Evolutionary conservation across 2,888 invertebrate species (phyloP), one percentile per base, ranked within the genome.

Genomic region (Hoplodrina blanda): DNA sequence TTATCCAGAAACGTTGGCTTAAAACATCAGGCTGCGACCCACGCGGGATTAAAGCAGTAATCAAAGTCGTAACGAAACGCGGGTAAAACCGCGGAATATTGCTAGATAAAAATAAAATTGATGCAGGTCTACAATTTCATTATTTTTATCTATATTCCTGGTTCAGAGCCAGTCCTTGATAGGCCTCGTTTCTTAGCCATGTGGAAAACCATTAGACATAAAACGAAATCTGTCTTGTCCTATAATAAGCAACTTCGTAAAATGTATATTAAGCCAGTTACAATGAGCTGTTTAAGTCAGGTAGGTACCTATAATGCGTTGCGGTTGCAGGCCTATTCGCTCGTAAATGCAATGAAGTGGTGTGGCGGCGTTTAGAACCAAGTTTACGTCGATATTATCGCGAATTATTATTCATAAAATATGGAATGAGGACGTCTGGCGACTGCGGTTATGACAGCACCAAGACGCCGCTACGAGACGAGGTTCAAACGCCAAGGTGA

Each of bases 361-460:
- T 81, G 83, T 80, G 81, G 79, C 76, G 76, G 75, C 69, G 82
- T 83, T 85, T 74, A 80, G 76, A 78, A 72, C 75, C 65, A 53
- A 78, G 83, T 85, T 86, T 87, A 84, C 78, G 78, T 71, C 73
- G 83, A 86, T 85, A 84, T 87, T 90, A 89, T 88, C 89, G 81
- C 77, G 73, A 63, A 78, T 75, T 84, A 87, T 88, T 91, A 91
- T 90, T 89, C 90, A 89, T 91, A 88, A 90, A 89, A 85, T 82
- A 88, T 88, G 89, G 85, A 91, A 91, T 87, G 88, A 84, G 90
- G 88, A 89, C 90, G 88, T 88, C 89, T 90, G 87, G 72, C 75
- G 80, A 84, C 72, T 84, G 85, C 78, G 80, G 83, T 82, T 82
- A 74, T 82, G 86, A 80, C 80, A 81, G 73, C 71, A 74, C 56